These are phyloP conservation scores for Clarias platycephalus DNA, from an alignment of 2,797 vertebrate species.

Conservation along the genomic window DNA sequence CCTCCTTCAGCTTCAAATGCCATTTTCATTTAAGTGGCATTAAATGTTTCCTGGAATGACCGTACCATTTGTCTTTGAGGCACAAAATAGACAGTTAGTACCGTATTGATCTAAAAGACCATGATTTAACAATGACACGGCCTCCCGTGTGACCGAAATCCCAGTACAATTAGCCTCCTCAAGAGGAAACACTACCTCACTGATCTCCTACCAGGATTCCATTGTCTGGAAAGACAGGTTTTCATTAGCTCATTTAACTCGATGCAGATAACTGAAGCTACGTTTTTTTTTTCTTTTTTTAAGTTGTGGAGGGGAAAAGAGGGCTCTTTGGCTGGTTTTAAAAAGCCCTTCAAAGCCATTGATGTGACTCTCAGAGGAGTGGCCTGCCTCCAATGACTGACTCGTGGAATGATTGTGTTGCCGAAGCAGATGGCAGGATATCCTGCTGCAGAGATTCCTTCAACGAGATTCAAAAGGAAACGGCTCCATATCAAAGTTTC, in stretches of 20 bases:
- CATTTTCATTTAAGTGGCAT: constrained; percentile 11
- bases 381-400: constrained; percentile 62
- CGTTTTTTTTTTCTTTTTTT: constrained; percentile 53
- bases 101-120: constrained; percentile 34
- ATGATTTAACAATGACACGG: constrained; percentile 22
- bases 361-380: constrained; percentile 62
- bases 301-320: constrained; percentile 60
- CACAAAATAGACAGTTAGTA: constrained; percentile 16
- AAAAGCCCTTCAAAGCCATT: constrained; percentile 58
- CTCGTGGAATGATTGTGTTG: constrained; percentile 59
- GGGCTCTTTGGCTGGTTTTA: constrained; percentile 50
- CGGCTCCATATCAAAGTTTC: constrained; percentile 53
- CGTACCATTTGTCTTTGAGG: constrained; percentile 18
- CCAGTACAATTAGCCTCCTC: constrained; percentile 37
- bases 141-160: constrained; percentile 22
- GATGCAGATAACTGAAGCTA: constrained; percentile 64
- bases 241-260: constrained; percentile 65
- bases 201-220: constrained; percentile 36
- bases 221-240: constrained; percentile 59
- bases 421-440: constrained; percentile 67
- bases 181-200: constrained; percentile 37
- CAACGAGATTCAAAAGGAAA: constrained; percentile 59
- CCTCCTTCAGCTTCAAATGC: background rate
- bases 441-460: constrained; percentile 64
- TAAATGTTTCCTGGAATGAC: constrained; percentile 31